phyloP scores from a whole-genome alignment of 2,797 vertebrate genomes.

The Acipenser oxyrinchus region DNA sequence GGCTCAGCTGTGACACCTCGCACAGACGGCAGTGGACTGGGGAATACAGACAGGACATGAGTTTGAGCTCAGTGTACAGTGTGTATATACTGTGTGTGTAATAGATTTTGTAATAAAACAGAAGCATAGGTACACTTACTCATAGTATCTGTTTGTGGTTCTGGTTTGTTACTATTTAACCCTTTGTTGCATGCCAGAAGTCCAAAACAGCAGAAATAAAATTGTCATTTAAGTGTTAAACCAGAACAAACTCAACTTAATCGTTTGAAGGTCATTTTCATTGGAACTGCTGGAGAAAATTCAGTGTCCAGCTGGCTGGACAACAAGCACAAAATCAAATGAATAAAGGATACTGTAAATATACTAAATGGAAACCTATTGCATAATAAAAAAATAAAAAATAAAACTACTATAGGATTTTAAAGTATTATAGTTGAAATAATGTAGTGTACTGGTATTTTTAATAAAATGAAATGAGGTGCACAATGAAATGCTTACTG shows the following conservation, averaged over 20 bases:
- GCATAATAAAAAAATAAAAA: background rate
- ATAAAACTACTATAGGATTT: background rate
- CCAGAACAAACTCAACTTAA: too few relatives aligned
- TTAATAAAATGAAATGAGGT: too few relatives aligned
- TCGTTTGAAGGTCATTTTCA: too few relatives aligned
- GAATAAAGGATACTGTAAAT: background rate
- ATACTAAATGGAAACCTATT: background rate
- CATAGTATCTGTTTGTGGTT: background rate
- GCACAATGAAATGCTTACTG: too few relatives aligned
- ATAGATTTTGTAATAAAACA: slow-evolving; percentile 48
- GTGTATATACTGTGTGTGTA: slow-evolving; percentile 21
- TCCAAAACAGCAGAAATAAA: background rate
- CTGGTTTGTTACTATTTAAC: too few relatives aligned
- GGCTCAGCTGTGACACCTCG: too few relatives aligned
- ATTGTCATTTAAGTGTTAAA: background rate
- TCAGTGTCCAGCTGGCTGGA: too few relatives aligned
- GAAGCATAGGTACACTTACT: too few relatives aligned
- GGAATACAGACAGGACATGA: slow-evolving; percentile 33
- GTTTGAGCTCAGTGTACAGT: slow-evolving; percentile 29
- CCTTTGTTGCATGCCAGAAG: background rate
- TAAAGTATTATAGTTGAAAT: too few relatives aligned
- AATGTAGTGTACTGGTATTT: too few relatives aligned
- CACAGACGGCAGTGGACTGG: slow-evolving; percentile 24
- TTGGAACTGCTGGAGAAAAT: too few relatives aligned
- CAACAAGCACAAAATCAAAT: background rate